Evolutionary conservation across 2,113 vertebrate species (phyloP).

Genomic region (Gnathonemus echidnorhynchus): DNA sequence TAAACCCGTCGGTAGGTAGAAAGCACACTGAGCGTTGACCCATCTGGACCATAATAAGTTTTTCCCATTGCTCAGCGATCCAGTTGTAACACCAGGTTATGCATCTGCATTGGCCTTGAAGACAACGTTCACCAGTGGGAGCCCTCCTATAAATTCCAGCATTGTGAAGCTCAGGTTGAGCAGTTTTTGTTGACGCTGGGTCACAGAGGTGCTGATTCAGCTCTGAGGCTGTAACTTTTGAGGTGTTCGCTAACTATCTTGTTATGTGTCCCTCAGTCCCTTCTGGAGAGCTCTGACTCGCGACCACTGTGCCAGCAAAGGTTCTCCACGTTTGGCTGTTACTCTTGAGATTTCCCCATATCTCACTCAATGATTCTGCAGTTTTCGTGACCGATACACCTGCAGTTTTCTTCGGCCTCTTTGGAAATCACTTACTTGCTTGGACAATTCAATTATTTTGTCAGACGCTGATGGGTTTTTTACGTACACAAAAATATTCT

Average conservation of each 20-base stretch:
- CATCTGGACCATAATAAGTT: neutral
- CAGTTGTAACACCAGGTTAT: neutral
- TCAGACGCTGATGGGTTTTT: neutral
- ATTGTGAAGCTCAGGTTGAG: neutral
- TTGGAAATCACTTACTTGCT: neutral
- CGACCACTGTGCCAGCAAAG: neutral
- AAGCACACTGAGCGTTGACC: neutral
- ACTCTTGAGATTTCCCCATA: neutral
- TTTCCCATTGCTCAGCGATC: neutral
- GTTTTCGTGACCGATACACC: neutral
- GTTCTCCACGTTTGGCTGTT: neutral
- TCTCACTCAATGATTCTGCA: neutral
- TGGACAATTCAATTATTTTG: neutral
- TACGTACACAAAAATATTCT: no score
- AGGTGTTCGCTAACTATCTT: neutral
- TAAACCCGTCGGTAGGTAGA: neutral
- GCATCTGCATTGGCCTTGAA: neutral
- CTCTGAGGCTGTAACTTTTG: neutral
- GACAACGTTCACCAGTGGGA: neutral
- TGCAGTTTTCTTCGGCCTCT: neutral
- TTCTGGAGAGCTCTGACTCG: neutral
- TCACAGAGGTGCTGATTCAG: neutral
- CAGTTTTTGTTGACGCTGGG: neutral
- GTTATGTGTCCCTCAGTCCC: neutral
- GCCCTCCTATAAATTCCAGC: neutral